phyloP scores from a whole-genome alignment of 1,140 invertebrate genomes.

The Holcopasites calliopsidis region DNA sequence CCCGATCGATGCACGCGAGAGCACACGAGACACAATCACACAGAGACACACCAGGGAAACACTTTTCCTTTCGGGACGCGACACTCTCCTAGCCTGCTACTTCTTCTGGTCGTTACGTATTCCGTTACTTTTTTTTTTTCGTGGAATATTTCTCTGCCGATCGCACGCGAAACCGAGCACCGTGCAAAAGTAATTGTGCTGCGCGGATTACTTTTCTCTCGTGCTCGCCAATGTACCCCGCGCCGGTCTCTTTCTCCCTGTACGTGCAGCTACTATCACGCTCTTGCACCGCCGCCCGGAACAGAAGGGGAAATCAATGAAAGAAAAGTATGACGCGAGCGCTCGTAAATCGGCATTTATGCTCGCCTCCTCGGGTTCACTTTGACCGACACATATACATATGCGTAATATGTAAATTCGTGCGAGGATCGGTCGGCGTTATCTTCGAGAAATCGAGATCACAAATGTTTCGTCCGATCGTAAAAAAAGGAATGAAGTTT shows the following conservation, averaged over 20 bases:
- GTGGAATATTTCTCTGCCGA: not conserved
- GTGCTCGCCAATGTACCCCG: not conserved
- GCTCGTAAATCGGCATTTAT: constrained; percentile 69
- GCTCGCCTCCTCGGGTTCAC: constrained; percentile 44
- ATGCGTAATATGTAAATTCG: not conserved
- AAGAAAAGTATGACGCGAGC: constrained; percentile 64
- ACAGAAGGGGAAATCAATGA: constrained; percentile 70
- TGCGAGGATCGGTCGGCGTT: not conserved
- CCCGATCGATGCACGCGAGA: constrained; percentile 39
- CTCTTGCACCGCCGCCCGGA: constrained; percentile 68
- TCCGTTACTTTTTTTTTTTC: not conserved
- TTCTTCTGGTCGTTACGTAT: not conserved
- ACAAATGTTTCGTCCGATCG: constrained; percentile 13
- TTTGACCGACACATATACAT: constrained; percentile 10
- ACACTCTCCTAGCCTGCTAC: constrained; percentile 33
- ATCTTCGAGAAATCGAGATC: not conserved
- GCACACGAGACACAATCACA: constrained; percentile 32
- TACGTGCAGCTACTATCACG: constrained; percentile 58
- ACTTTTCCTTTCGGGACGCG: constrained; percentile 30
- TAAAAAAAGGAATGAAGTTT: not conserved
- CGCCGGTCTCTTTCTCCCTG: constrained; percentile 10
- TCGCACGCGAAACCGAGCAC: constrained; percentile 57
- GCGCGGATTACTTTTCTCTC: constrained; percentile 7
- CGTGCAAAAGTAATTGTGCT: constrained; percentile 12
- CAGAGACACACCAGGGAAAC: constrained; percentile 23